Percentiles rank a stretch among this genome's conserved stretches.
These are phyloP conservation scores for Cephus rjabovi DNA, from an alignment of 2,888 invertebrate genomes.

Conservation along the genomic window DNA sequence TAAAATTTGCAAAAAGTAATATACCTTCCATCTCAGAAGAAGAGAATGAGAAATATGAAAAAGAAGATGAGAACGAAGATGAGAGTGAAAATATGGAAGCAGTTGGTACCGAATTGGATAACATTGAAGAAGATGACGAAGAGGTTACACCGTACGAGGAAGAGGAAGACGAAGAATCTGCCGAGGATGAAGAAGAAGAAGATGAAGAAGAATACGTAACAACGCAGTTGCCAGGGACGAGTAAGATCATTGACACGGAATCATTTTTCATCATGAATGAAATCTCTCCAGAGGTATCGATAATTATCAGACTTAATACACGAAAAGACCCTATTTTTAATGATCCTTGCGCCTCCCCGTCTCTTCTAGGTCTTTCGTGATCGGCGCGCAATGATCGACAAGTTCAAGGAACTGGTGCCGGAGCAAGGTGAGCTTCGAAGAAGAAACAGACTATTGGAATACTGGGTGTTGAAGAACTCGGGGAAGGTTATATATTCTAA, in stretches of 20 bases:
- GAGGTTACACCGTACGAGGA: conserved; percentile 8
- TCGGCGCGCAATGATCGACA: conserved; percentile 35
- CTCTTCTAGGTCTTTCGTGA: conserved; percentile 32
- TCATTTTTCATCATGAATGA: conserved; percentile 39
- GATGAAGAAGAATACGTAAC: not conserved
- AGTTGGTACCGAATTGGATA: conserved; percentile 9
- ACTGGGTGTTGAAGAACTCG: conserved; percentile 30
- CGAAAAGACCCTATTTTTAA: not conserved
- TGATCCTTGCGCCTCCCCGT: not conserved
- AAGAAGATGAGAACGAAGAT: conserved; percentile 13
- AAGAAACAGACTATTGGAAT: conserved; percentile 40
- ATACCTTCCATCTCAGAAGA: not conserved
- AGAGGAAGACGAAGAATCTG: conserved; percentile 18
- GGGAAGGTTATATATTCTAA: conserved; percentile 23
- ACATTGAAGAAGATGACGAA: not conserved
- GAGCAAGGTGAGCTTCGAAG: conserved; percentile 29
- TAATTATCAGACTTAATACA: conserved; percentile 35
- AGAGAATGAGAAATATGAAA: not conserved
- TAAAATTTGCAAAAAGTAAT: conserved; percentile 1
- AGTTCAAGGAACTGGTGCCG: conserved; percentile 28
- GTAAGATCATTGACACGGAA: conserved; percentile 29
- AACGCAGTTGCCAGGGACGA: not conserved
- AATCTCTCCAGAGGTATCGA: conserved; percentile 46
- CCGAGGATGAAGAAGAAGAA: not conserved
- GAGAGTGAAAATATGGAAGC: conserved; percentile 26